Evolutionary conservation across 2,797 vertebrate genomes (phyloP).

Genomic region (Zenarchopterus dispar): DNA sequence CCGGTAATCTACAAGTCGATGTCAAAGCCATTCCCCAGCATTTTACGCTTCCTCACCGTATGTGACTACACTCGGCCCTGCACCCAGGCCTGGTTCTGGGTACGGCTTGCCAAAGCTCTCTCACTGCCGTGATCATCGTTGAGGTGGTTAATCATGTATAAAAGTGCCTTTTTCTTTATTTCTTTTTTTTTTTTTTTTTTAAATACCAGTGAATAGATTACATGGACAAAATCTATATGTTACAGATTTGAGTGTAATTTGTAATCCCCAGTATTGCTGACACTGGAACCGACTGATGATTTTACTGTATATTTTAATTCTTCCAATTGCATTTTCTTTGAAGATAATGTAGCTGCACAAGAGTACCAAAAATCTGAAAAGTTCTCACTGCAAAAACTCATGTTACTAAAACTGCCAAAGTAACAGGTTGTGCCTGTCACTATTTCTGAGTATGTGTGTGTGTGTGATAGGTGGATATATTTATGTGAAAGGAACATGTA

Average conservation of each 20-base stretch:
- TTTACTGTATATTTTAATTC: slow-evolving; percentile 5
- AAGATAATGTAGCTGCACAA: background rate
- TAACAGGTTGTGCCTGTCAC: no score
- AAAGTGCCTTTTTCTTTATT: slow-evolving; percentile 24
- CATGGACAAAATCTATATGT: slow-evolving; percentile 8
- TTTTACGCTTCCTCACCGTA: slow-evolving; percentile 92
- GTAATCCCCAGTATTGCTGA: background rate
- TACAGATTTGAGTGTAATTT: slow-evolving; percentile 12
- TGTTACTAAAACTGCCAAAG: background rate
- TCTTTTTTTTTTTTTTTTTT: no score
- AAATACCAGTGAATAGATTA: background rate
- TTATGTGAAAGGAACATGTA: background rate
- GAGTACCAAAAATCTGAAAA: slow-evolving; percentile 3
- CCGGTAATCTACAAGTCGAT: slow-evolving; percentile 93
- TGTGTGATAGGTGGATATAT: no score
- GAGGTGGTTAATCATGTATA: background rate
- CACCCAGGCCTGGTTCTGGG: slow-evolving; percentile 96
- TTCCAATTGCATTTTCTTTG: slow-evolving; percentile 17
- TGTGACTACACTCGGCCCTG: slow-evolving; percentile 95
- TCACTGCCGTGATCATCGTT: slow-evolving; percentile 45
- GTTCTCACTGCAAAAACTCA: slow-evolving; percentile 22
- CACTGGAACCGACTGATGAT: background rate
- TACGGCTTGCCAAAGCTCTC: slow-evolving; percentile 86
- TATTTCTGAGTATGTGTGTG: no score
- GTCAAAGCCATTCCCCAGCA: slow-evolving; percentile 92